Evolutionary conservation across 2,888 invertebrate species (phyloP), one percentile per base, ranked within the genome.

Genomic region (Drosophila suboccidentalis): DNA sequence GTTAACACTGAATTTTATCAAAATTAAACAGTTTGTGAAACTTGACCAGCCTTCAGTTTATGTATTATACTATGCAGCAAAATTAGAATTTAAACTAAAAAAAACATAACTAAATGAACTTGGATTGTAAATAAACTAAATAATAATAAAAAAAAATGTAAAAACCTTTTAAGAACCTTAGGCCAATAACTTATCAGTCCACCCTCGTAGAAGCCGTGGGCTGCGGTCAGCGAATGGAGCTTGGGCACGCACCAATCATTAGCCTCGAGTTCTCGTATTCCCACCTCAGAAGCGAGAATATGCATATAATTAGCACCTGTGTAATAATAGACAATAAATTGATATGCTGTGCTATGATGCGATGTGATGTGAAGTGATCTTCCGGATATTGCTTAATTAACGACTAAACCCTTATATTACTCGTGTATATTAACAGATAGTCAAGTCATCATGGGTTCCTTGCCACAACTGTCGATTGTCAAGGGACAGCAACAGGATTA

Each of bases 401-500:
- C 13, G 43, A 22, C 22, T 44, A 3, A 22, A 8, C 6, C 11
- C 11, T 9, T 5, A 5, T 26, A 26, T 26, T 26, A 6, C 1
- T 6, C 22, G 22, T 22, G 5, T 26, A 26, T 2, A 34, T 17
- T 19, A 9, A 41, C 4, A 71, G 60, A 19, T 15, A 9, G 15
- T 53, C 5, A 10, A 10, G 26, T 50, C 17, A 59, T 54, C 36
- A 97, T 97, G 97, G 96, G 96, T 58, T 95, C 96, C 4, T 93
- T 97, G 83, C 96, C 96, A 61, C 95, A 96, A 85, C 93, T 96
- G 69, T 96, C 97, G 0, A 94, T 96, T 75, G 93, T 96, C 51
- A 95, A 94, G 87, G 96, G 96, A 1, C 93, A 94, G 4, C 94
- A 95, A 32, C 93, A 94, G 50, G 91, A 93, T 2, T 93, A 94